Evolutionary conservation across 2,888 invertebrate species (phyloP), one percentile per base, ranked within the genome.

Genomic region (Dermolepida albohirtum): DNA sequence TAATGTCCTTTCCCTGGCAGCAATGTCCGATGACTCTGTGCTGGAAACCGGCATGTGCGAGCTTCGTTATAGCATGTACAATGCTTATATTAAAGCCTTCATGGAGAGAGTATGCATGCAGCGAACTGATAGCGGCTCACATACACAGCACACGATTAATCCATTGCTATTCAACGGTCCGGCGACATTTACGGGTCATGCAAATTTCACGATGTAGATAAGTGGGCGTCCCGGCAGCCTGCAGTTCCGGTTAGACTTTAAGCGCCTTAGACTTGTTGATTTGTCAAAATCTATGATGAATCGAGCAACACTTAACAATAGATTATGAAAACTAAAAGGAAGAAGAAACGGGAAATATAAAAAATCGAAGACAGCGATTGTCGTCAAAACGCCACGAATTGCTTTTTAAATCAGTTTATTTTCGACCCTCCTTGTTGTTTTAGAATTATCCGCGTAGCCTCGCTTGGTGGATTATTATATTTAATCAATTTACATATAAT

Each of bases 211-310:
- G 71, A 68, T 67, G 69, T 65, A 71, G 72, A 75, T 75, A 76
- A 75, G 73, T 74, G 70, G 63, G 64, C 50, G 67, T 52, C 50
- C 52, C 64, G 27, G 29, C 64, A n/a, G 50, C 43, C 43, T 22
- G 8, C 64, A 17, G 55, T 66, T 59, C 69, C 70, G 67, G 47
- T 69, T 66, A 68, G 70, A 66, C 66, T 71, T 66, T 71, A 71
- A 74, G 72, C 72, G 68, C 71, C 74, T 71, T 71, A 73, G 70
- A 76, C 76, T 76, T 76, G 76, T 76, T 76, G 76, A 74, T 73
- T 74, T 64, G 64, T 64, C 64, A 64, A 64, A 57, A 64, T 52
- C 51, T 64, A 52, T 64, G 64, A 64, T 64, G 64, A 64, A 64
- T 64, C 57, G 57, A 39, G 41, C 22, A 16, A 43, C 44, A 29